Evolutionary conservation across 1,140 invertebrate genomes (phyloP), one percentile per base, ranked within the genome.

Genomic region (Conopomorpha cramerella): DNA sequence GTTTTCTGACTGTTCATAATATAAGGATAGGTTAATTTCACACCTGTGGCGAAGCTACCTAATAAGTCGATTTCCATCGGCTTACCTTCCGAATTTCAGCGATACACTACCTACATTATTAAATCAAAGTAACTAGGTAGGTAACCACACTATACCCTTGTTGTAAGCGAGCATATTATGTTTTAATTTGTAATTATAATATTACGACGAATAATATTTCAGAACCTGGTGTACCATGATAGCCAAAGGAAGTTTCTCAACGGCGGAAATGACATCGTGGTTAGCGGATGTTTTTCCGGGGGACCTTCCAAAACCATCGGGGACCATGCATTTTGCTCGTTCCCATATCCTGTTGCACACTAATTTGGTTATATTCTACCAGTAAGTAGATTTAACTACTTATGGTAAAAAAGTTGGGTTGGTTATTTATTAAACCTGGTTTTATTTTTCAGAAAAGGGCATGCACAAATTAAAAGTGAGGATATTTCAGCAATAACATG

Each of bases 201-300:
- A n/a, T n/a, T n/a, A n/a, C n/a, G n/a, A n/a, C n/a, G n/a, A n/a
- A n/a, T n/a, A n/a, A n/a, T n/a, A n/a, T 42, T 51, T 4, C 23
- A 71, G 66, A 26, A 36, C 43, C 27, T 61, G 51, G 49, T 60
- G 63, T 43, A 46, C 62, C 40, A n/a, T 74, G 8, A 39, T 39
- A 14, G 42, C 68, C n/a, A 43, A 57, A 2, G 70, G 70, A 16
- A 59, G 50, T 25, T 76, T 72, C 44, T 72, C 67, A n/a, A 65
- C 68, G 7, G 65, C 63, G 11, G 70, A 76, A 58, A 60, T 76
- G 36, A 63, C 64, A 8, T 62, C 65, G 2, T 76, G 70, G 70
- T 43, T 76, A 3, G 47, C 49, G 8, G 58, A 72, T 37, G 54
- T 51, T 3, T 36, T 76, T 8, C 65, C 71, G 7, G 58, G 60